Base-by-base conservation (phyloP, 2,888 invertebrate species). In the Pristionchus maxplancki region DNA sequence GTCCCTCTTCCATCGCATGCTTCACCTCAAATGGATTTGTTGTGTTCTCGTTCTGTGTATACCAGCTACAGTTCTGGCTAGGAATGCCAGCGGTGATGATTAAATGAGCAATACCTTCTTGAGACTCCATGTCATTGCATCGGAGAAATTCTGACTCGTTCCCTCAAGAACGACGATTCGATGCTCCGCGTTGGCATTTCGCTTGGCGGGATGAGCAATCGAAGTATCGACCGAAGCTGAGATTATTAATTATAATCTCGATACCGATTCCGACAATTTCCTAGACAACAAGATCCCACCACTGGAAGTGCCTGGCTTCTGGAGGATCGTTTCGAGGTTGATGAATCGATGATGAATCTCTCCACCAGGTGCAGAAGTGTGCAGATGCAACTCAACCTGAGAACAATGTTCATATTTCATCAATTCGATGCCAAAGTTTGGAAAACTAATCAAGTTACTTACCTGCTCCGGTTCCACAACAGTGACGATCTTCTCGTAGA, bases 121-220 rank as follows among this genome's bases (percentile, higher is more conserved):
- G 89, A 92, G 88, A 90, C 92, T 92, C 92, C 92, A 92, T 5
- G 92, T 92, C 87, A 92, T 92, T 0, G 92, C 92, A 85, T 92
- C 90, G n/a, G 92, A 91, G 90, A 92, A 92, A 31, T 90, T 91
- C 88, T 92, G 90, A 3, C 91, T 91, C 84, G 91, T 90, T 89
- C 92, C 92, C 82, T 92, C 92, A 20, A 92, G 89, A 13, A 92
- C 91, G 28, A 92, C 91, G 15, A 92, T 91, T 85, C 92, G 85
- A 62, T 92, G 92, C 83, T 92, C 91, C 13, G 92, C 92, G 67
- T 91, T 91, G 11, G 92, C 92, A 24, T 62, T 88, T 0, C 81
- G 78, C 40, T 40, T 88, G 4, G 48, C 81, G 3, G 81, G 88
- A 31, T 53, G 81, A 8, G 78, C 24, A 34, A 88, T 31, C 15